Conservation (phyloP, 2,113 vertebrate genomes). For the human region DNA sequence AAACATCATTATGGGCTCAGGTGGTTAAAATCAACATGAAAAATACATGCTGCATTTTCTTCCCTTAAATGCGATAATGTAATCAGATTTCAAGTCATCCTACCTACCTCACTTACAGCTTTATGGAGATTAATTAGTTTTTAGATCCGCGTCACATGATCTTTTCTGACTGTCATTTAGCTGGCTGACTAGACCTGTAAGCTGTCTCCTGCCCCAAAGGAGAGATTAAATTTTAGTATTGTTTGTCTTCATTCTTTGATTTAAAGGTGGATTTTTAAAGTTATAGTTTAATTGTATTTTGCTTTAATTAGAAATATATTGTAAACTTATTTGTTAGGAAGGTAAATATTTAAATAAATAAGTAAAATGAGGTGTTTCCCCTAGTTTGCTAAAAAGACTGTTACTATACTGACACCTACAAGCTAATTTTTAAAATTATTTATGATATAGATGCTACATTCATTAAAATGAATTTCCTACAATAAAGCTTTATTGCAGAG, state of each 20-base stretch:
- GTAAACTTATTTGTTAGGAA: constrained; percentile 57
- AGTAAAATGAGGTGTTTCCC: not conserved
- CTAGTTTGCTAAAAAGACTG: not conserved
- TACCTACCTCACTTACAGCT: constrained; percentile 93
- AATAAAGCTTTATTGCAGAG: not conserved
- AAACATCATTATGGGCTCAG: constrained; percentile 93
- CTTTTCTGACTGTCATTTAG: constrained; percentile 89
- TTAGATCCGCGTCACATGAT: constrained; percentile 88
- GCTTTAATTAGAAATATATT: constrained; percentile 78
- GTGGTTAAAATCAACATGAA: constrained; percentile 98
- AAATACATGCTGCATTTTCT: constrained; percentile 89
- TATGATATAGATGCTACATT: not conserved
- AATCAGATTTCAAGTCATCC: constrained; percentile 94
- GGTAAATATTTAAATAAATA: constrained; percentile 56
- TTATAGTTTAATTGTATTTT: constrained; percentile 79
- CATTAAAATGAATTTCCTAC: not conserved
- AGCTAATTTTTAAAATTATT: constrained; percentile 62
- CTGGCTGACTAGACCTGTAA: constrained; percentile 88
- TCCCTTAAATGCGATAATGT: constrained; percentile 88
- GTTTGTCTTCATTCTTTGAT: constrained; percentile 85
- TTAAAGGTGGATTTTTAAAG: constrained; percentile 83
- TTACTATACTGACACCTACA: constrained; percentile 53
- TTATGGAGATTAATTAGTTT: constrained; percentile 99
- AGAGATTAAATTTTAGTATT: constrained; percentile 88
- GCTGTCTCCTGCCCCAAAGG: constrained; percentile 83